phyloP scores from a whole-genome alignment of 2,888 invertebrate species.

The Pachymerium ferrugineum region DNA sequence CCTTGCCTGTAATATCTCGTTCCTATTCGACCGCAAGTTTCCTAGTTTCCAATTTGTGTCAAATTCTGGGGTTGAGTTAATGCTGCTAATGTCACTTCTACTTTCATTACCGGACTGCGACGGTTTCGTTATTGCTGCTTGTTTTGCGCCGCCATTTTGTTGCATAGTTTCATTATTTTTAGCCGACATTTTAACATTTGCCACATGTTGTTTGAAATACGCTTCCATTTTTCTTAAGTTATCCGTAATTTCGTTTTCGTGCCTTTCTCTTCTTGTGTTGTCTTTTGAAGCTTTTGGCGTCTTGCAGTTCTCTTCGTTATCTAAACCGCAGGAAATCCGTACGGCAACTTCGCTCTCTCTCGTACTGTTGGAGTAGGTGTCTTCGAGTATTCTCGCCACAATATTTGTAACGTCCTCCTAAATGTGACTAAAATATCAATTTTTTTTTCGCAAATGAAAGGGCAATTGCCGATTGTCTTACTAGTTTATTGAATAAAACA shows the following conservation, averaged over 20 bases:
- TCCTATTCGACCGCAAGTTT: neutral
- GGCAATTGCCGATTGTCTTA: slow-evolving; percentile 39
- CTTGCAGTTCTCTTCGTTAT: too few species aligned
- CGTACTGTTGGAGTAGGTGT: neutral
- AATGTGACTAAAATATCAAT: neutral
- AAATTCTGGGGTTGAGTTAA: neutral
- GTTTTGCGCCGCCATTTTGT: too few species aligned
- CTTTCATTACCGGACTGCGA: neutral
- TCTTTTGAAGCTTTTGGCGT: too few species aligned
- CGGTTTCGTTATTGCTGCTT: too few species aligned
- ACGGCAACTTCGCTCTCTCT: neutral
- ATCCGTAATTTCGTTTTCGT: too few species aligned
- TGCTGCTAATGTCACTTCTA: neutral
- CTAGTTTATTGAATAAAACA: slow-evolving; percentile 53
- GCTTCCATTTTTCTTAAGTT: too few species aligned
- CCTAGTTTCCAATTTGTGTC: neutral
- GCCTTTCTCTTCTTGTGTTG: too few species aligned
- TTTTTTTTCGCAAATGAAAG: neutral
- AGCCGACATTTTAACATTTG: too few species aligned
- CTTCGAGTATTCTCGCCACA: neutral
- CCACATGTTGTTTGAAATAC: too few species aligned
- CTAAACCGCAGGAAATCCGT: neutral
- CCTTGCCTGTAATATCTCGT: neutral
- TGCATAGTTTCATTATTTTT: too few species aligned
- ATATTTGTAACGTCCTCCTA: neutral